Percentiles rank a stretch among this genome's conserved stretches.
These are phyloP conservation scores for Mesochorus sp. DNA, from an alignment of 2,888 invertebrate species.

Conservation along the genomic window DNA sequence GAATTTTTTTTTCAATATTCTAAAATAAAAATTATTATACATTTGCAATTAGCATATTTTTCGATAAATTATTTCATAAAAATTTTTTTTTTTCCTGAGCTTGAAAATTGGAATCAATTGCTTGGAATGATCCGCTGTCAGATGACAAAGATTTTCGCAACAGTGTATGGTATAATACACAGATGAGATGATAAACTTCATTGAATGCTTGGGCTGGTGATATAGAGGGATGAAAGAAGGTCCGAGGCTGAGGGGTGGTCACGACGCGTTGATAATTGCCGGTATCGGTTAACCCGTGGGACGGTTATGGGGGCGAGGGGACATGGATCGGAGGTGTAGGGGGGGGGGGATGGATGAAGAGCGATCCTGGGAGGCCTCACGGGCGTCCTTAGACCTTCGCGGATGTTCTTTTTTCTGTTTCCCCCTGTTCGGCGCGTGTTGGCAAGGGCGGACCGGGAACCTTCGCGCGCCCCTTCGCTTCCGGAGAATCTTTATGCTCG, in stretches of 20 bases:
- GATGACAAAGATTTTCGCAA: slow-evolving; percentile 14
- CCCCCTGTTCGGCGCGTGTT: slow-evolving; percentile 73
- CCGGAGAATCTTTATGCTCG: slow-evolving; percentile 69
- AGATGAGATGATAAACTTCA: slow-evolving; percentile 20
- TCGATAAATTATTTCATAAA: background rate
- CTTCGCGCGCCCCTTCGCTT: slow-evolving; percentile 80
- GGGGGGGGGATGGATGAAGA: too few species aligned
- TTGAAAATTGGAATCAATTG: slow-evolving; percentile 17
- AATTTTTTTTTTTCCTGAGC: background rate
- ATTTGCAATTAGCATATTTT: too few species aligned
- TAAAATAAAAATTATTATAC: too few species aligned
- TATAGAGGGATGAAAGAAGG: slow-evolving; percentile 36
- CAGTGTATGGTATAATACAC: background rate
- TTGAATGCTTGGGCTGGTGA: background rate
- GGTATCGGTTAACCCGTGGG: slow-evolving; percentile 81
- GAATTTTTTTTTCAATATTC: background rate
- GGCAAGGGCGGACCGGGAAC: slow-evolving; percentile 71
- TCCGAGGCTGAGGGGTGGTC: slow-evolving; percentile 71
- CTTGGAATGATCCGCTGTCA: slow-evolving; percentile 22
- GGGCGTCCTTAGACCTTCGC: slow-evolving; percentile 61
- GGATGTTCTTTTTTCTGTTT: slow-evolving; percentile 52
- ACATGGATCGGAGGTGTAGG: slow-evolving; percentile 62
- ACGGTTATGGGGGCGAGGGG: slow-evolving; percentile 68
- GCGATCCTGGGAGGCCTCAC: slow-evolving; percentile 61
- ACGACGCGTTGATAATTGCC: slow-evolving; percentile 82